phyloP scores from a whole-genome alignment of 2,113 vertebrate species.

The Chaetops frenatus region DNA sequence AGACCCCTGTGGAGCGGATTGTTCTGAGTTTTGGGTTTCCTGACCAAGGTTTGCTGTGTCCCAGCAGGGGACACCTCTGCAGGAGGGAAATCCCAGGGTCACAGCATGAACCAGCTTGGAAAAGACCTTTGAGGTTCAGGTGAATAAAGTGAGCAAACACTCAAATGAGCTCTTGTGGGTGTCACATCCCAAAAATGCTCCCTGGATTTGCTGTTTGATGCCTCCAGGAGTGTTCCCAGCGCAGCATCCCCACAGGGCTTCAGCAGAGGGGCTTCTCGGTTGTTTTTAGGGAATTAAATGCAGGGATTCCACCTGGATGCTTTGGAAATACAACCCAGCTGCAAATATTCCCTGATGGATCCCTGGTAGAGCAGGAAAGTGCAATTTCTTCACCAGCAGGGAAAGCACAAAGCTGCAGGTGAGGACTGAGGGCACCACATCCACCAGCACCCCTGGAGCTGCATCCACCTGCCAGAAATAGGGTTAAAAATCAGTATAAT shows the following conservation, averaged over 20 bases:
- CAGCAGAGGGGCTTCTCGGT: neutral
- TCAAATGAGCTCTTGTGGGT: neutral
- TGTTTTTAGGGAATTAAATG: neutral
- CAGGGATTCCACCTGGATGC: neutral
- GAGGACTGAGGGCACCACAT: neutral
- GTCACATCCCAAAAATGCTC: neutral
- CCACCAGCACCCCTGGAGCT: neutral
- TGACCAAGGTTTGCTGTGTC: neutral
- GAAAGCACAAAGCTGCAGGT: neutral
- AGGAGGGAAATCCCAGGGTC: neutral
- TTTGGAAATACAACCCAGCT: neutral
- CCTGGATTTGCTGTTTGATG: neutral
- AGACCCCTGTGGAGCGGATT: neutral
- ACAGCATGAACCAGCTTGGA: too few relatives aligned
- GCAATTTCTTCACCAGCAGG: neutral
- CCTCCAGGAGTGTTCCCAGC: neutral
- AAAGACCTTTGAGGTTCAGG: neutral
- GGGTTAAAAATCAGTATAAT: neutral
- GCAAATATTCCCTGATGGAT: neutral
- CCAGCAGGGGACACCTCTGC: neutral
- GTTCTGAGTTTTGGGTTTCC: neutral
- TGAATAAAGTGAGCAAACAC: neutral
- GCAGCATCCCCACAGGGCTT: neutral
- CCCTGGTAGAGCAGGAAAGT: too few relatives aligned
- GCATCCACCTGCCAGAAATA: rapidly evolving